phyloP scores from a whole-genome alignment of 2,797 vertebrate species.

The Cichlasoma orientale region DNA sequence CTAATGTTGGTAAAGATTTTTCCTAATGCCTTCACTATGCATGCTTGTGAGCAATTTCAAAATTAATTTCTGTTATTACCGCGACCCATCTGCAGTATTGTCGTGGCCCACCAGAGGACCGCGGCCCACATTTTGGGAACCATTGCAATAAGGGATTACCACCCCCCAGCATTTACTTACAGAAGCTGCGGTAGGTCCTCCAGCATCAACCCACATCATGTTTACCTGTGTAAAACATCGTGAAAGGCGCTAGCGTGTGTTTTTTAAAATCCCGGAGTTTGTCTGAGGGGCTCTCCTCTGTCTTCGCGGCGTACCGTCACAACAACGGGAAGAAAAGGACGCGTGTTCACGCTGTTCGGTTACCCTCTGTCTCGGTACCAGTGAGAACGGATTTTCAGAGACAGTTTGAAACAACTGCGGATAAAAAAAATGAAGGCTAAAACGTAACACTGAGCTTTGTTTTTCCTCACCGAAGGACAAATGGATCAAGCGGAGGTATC shows the following conservation, averaged over 20 bases:
- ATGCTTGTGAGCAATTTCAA: no score
- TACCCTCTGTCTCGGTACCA: background rate
- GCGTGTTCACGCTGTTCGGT: background rate
- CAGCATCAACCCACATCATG: background rate
- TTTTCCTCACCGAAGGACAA: background rate
- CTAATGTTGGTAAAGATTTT: background rate
- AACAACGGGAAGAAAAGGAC: background rate
- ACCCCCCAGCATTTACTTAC: no score
- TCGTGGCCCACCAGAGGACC: no score
- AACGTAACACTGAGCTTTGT: background rate
- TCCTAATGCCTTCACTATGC: conserved; percentile 17
- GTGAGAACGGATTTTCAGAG: background rate
- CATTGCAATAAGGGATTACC: background rate
- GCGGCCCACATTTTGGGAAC: no score
- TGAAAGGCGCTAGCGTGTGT: background rate
- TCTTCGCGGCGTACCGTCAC: background rate
- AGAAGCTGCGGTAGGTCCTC: no score
- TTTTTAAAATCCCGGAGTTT: background rate
- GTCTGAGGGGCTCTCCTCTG: background rate
- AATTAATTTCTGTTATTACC: no score
- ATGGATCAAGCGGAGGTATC: conserved; percentile 56
- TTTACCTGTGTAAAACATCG: background rate
- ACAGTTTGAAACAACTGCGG: background rate
- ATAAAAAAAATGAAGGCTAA: background rate
- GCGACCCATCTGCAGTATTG: no score